These are phyloP conservation scores for Eulemur mongoz DNA, from an alignment of 2,797 vertebrate species.

Conservation along the genomic window DNA sequence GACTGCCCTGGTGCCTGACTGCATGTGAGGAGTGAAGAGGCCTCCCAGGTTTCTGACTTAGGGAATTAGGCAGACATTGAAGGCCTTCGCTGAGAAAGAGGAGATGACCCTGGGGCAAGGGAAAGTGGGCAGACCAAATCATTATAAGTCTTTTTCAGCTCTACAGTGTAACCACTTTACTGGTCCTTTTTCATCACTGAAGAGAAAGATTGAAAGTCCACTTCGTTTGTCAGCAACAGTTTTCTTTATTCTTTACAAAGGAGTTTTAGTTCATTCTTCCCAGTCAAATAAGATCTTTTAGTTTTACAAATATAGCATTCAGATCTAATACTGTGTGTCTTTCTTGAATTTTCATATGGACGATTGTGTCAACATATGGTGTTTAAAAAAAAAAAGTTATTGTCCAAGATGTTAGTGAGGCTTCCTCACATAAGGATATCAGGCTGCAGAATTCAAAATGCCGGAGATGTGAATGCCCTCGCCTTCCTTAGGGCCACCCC, in stretches of 20 bases:
- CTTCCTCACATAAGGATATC: slow-evolving; percentile 29
- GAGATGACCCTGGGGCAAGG: not conserved
- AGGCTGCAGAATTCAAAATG: slow-evolving; percentile 14
- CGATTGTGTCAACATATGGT: not conserved
- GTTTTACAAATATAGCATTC: not conserved
- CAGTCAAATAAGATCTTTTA: not conserved
- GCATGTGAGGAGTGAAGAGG: not conserved
- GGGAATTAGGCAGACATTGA: not conserved
- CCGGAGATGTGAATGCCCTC: not conserved
- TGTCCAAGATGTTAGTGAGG: slow-evolving; percentile 9
- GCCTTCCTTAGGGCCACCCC: not conserved
- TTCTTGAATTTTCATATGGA: slow-evolving; percentile 65
- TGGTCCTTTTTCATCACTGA: not conserved
- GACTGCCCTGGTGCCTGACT: not conserved
- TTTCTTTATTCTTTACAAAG: slow-evolving; percentile 1
- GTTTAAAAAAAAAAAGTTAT: not conserved
- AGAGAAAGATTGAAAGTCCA: not conserved
- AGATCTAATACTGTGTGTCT: not conserved
- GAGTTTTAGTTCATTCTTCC: slow-evolving; percentile 20
- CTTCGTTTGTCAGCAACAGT: not conserved
- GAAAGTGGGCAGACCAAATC: not conserved
- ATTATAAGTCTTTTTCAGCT: not conserved
- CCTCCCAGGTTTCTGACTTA: not conserved
- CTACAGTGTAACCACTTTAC: not conserved
- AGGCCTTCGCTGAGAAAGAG: not conserved